These are phyloP conservation scores for Hemicentrotus pulcherrimus DNA, from an alignment of 35 echinoderm and acorn worm genomes.

Conservation along the genomic window DNA sequence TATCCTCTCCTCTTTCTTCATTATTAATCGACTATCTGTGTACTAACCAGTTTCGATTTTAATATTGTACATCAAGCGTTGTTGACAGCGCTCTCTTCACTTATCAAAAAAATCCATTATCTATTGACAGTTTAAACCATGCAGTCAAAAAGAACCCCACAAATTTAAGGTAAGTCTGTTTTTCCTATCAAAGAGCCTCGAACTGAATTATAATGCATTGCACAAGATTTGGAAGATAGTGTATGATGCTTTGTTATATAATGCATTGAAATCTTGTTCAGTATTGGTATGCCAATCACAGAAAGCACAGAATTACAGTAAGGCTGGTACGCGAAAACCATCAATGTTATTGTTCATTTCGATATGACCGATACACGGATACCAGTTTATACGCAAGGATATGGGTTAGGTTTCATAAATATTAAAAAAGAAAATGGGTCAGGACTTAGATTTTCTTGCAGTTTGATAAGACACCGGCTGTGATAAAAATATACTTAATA, in stretches of 20 bases:
- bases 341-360: too few relatives aligned
- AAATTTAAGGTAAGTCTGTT: not conserved
- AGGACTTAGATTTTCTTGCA: too few relatives aligned
- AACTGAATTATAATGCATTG: not conserved
- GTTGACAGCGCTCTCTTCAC: not conserved
- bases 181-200: not conserved
- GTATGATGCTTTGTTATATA: not conserved
- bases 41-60: not conserved
- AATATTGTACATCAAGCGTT: not conserved
- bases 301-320: not conserved
- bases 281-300: not conserved
- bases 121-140: not conserved
- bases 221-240: too few relatives aligned
- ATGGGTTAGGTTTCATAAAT: too few relatives aligned
- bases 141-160: not conserved
- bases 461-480: too few relatives aligned
- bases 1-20: not conserved
- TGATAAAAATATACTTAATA: too few relatives aligned
- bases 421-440: too few relatives aligned
- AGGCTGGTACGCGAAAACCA: too few relatives aligned
- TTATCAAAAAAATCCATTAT: not conserved
- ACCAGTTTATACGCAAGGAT: too few relatives aligned
- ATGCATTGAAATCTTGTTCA: not conserved
- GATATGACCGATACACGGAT: too few relatives aligned
- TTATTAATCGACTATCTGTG: conserved; percentile 45